Evolutionary conservation across 2,888 invertebrate species (phyloP), one percentile per base, ranked within the genome.

Genomic region (Diadegma fenestrale): DNA sequence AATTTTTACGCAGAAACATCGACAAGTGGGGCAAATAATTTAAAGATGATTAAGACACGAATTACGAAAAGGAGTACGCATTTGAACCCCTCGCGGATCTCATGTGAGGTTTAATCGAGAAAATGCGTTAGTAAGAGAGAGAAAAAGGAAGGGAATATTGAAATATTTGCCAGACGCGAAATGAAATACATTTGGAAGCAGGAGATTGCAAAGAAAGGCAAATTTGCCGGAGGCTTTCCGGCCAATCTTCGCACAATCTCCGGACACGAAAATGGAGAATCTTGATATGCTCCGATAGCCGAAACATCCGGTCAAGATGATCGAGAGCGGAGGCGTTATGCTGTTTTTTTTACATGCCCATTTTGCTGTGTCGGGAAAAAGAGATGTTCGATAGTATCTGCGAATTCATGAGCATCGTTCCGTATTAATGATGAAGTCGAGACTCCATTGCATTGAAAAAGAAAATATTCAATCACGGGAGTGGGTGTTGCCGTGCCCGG

Each of bases 231-330:
- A 69, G 79, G 41, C 14, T 45, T 64, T 45, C 26, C 22, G 45
- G 33, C 69, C 79, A 79, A 79, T 69, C 79, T 79, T 45, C 33
- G 61, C 61, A 30, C 69, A 71, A 79, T 79, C 45, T 77, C 51
- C 22, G 58, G 30, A 61, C 66, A 79, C 69, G 43, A 43, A 54
- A 64, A 41, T 14, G 48, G 17, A n/a, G 48, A 66, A 66, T 26
- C 77, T 69, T 22, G 30, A 69, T n/a, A n/a, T 45, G 33, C n/a
- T 37, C 48, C 69, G 79, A 79, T 61, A 71, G 22, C 68, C 48
- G 37, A 43, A 26, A 37, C 43, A 61, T 43, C 26, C 37, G 30
- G 45, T 10, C 37, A 41, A 22, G 43, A 71, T 71, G 48, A 63
- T 79, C 79, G 79, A 79, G 63, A 68, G n/a, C 19, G 54, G 30